Evolutionary conservation across 2,797 vertebrate species (phyloP).

Genomic region (Adelosebastes latens): DNA sequence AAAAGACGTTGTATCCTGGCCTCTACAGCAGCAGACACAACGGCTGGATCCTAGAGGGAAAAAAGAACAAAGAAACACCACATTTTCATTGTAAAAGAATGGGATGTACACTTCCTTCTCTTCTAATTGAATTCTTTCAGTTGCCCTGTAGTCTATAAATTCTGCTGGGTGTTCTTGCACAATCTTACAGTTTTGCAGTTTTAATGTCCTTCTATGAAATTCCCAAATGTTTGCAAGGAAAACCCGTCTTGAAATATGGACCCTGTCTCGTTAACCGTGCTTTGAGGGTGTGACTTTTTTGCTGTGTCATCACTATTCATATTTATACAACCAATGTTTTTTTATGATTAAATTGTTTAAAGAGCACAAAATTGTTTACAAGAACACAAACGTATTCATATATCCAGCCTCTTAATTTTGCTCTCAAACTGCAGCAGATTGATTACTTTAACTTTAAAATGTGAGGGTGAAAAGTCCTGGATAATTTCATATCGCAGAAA

Average conservation of each 20-base stretch:
- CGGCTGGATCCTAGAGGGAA: conserved; percentile 47
- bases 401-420: background rate
- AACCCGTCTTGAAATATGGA: too few species aligned
- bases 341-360: too few species aligned
- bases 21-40: conserved; percentile 52
- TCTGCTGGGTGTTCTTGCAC: background rate
- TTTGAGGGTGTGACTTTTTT: too few species aligned
- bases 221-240: too few species aligned
- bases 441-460: background rate
- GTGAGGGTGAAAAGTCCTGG: background rate
- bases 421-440: background rate
- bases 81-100: background rate
- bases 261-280: too few species aligned
- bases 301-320: too few species aligned
- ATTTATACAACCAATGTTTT: too few species aligned
- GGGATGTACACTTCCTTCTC: background rate
- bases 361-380: too few species aligned
- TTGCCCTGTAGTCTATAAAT: background rate
- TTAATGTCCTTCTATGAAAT: background rate
- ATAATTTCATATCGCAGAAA: background rate
- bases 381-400: too few species aligned
- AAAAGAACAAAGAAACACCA: background rate
- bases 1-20: conserved; percentile 49
- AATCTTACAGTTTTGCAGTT: background rate
- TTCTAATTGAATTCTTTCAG: too few species aligned